A percentile compares a stretch with the other conserved stretches of the same genome.
These are phyloP conservation scores for Apodemus agrarius DNA, from an alignment of 2,797 vertebrate genomes.

Conservation along the genomic window DNA sequence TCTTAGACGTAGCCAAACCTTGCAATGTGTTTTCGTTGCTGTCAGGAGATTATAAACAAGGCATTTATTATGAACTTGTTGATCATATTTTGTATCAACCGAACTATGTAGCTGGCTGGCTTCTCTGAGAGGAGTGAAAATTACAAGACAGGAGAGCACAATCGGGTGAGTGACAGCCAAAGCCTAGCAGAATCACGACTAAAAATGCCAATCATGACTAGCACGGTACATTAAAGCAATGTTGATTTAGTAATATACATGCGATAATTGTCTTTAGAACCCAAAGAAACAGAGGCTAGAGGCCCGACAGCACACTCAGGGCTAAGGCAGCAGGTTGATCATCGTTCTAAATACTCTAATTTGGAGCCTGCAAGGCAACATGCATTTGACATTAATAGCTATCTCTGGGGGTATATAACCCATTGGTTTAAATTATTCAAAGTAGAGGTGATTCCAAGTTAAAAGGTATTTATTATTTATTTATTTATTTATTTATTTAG, in stretches of 20 bases:
- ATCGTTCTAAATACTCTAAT: not conserved
- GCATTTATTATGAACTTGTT: slow-evolving; percentile 56
- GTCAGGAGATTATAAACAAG: slow-evolving; percentile 41
- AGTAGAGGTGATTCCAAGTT: not conserved
- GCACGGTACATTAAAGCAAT: not conserved
- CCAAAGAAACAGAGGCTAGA: not conserved
- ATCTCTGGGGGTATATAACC: not conserved
- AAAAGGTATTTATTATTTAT: not conserved
- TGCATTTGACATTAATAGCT: not conserved
- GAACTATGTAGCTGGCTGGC: not conserved
- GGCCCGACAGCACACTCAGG: not conserved
- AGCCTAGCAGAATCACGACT: not conserved
- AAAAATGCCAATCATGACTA: not conserved
- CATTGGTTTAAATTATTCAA: not conserved
- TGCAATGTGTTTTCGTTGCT: not conserved
- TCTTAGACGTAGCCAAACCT: slow-evolving; percentile 37
- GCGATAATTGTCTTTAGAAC: not conserved
- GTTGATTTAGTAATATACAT: not conserved
- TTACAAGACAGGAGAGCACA: not conserved
- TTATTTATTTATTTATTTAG: not conserved
- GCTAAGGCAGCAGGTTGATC: not conserved
- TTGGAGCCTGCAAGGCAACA: not conserved
- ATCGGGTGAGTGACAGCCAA: not conserved
- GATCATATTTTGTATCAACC: slow-evolving; percentile 51
- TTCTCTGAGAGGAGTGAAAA: slow-evolving; percentile 5